Evolutionary conservation across 1,140 invertebrate species (phyloP).

Genomic region (Pseudomyrmex dendroicus): DNA sequence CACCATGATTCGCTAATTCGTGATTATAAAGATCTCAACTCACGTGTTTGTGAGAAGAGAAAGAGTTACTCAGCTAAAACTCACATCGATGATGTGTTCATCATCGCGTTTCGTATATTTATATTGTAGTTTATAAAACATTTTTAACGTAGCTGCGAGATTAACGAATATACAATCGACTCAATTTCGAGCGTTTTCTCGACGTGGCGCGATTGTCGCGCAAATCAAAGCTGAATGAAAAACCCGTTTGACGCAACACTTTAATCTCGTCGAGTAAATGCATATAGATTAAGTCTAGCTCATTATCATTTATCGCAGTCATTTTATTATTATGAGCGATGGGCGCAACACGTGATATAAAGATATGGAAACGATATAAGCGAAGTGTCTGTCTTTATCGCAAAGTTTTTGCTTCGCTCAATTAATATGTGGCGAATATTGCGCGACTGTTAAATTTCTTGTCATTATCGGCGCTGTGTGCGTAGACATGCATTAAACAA

Average conservation of each 20-base stretch:
- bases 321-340: slow-evolving; percentile 24
- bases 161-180: slow-evolving; percentile 1
- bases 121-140: not conserved
- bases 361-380: not conserved
- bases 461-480: not conserved
- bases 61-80: not conserved
- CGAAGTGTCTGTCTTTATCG: slow-evolving; percentile 19
- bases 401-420: slow-evolving; percentile 16
- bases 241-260: not conserved
- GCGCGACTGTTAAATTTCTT: slow-evolving; percentile 15
- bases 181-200: not conserved
- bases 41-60: not conserved
- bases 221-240: not conserved
- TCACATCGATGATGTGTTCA: not conserved
- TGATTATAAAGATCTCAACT: not conserved
- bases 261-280: not conserved
- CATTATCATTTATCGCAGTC: slow-evolving; percentile 6
- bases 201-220: not conserved
- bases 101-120: not conserved
- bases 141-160: not conserved
- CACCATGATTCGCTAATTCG: slow-evolving; percentile 30
- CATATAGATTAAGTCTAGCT: slow-evolving; percentile 20
- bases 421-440: slow-evolving; percentile 14
- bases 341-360: not conserved
- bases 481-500: not conserved